A percentile compares a stretch with the other conserved stretches of the same genome.
Evolutionary conservation across 2,797 vertebrate species (phyloP).

Genomic region (Sebastes nivosus): DNA sequence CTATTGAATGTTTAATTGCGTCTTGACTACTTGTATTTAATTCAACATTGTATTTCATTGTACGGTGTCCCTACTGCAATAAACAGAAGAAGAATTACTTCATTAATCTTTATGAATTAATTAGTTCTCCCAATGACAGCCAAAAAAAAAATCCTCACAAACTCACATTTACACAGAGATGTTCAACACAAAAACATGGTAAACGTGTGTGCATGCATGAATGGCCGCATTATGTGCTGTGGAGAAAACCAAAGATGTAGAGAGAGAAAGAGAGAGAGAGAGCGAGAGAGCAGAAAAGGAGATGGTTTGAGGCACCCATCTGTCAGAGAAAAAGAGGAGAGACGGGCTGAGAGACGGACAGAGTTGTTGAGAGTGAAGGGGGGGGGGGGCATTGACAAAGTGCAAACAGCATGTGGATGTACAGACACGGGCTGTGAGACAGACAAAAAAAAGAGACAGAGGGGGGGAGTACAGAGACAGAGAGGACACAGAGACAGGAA

Average conservation of each 20-base stretch:
- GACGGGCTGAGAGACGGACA: conserved; percentile 37
- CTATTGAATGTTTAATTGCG: background rate
- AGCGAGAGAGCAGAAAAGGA: conserved; percentile 25
- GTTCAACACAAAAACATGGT: conserved; percentile 5
- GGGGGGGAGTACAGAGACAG: conserved; percentile 20
- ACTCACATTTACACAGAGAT: conserved; percentile 12
- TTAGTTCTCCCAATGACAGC: background rate
- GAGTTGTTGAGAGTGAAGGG: background rate
- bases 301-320: conserved; percentile 67
- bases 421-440: conserved; percentile 47
- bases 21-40: background rate
- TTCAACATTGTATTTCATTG: background rate
- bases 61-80: too few relatives aligned
- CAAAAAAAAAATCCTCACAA: background rate
- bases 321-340: conserved; percentile 61
- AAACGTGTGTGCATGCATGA: conserved; percentile 31
- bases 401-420: conserved; percentile 61
- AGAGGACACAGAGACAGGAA: conserved; percentile 51
- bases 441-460: conserved; percentile 25
- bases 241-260: conserved; percentile 28
- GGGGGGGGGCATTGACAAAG: conserved; percentile 41
- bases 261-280: conserved; percentile 15
- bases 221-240: conserved; percentile 26
- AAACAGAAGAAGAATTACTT: background rate
- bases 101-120: background rate